Percentiles rank a stretch among this genome's conserved stretches.
These are phyloP conservation scores for Zosterops hypoxanthus DNA, from an alignment of 2,113 vertebrate species.

Conservation along the genomic window DNA sequence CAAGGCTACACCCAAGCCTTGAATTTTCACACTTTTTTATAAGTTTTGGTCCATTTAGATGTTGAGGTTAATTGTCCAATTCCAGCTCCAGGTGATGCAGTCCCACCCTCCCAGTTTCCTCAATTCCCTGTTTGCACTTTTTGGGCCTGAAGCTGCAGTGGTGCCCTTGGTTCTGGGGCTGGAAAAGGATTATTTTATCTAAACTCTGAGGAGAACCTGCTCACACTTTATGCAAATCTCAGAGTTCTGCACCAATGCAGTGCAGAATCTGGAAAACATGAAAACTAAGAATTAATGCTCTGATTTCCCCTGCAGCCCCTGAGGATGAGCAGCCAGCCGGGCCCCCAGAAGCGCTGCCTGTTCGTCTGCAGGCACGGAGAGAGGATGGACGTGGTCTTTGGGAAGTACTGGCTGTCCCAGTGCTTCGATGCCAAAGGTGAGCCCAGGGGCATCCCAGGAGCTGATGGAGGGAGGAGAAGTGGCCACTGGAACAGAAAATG, in stretches of 20 bases:
- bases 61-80: not conserved
- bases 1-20: fast-evolving
- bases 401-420: slow-evolving; percentile 96
- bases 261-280: fast-evolving
- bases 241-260: fast-evolving
- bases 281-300: fast-evolving
- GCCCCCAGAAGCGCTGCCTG: slow-evolving; percentile 86
- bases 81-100: not conserved
- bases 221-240: not conserved
- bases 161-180: not conserved
- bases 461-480: not conserved
- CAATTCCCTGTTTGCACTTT: not conserved
- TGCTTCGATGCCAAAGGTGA: slow-evolving; percentile 98
- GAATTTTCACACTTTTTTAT: not conserved
- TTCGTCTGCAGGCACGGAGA: slow-evolving; percentile 97
- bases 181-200: not conserved
- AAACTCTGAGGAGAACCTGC: not conserved
- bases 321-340: slow-evolving; percentile 77
- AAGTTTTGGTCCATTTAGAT: not conserved
- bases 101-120: not conserved
- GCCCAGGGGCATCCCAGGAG: not conserved
- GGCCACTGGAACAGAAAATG: not conserved
- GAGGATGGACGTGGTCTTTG: slow-evolving; percentile 98
- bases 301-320: slow-evolving; percentile 73
- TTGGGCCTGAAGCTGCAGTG: not conserved